Evolutionary conservation across 2,888 invertebrate species (phyloP).

Genomic region (Epirrhoe alternata): DNA sequence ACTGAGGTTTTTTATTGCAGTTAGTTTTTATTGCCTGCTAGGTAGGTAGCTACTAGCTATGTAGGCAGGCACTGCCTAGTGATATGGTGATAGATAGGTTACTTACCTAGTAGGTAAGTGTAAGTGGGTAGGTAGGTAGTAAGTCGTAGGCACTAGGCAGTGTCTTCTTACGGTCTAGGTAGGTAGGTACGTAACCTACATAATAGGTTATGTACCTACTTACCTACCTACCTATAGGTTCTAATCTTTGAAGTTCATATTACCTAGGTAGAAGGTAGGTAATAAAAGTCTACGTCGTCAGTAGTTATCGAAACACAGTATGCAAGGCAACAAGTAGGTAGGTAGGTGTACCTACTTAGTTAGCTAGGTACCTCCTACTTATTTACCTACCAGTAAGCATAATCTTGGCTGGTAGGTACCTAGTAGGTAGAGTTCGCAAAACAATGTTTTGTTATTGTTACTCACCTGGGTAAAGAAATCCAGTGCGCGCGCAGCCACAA

Average conservation of each 20-base stretch:
- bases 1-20: background rate
- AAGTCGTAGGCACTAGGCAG: background rate
- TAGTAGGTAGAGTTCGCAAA: background rate
- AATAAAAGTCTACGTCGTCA: background rate
- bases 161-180: background rate
- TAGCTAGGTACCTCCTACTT: slow-evolving; percentile 39
- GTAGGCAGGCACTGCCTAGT: background rate
- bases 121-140: background rate
- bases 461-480: slow-evolving; percentile 78
- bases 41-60: background rate
- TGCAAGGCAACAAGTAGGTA: slow-evolving; percentile 1
- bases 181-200: slow-evolving; percentile 11
- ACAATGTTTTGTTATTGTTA: slow-evolving; percentile 26
- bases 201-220: background rate
- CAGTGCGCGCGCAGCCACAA: slow-evolving; percentile 82
- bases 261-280: background rate
- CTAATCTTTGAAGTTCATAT: background rate
- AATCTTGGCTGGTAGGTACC: no score
- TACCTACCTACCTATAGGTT: background rate
- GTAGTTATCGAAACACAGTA: background rate
- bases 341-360: slow-evolving; percentile 15
- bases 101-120: background rate
- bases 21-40: background rate
- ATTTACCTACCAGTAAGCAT: background rate
- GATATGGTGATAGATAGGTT: no score